Percentiles rank a stretch among this genome's conserved stretches.
These are phyloP conservation scores for Stenurella melanura DNA, from an alignment of 2,888 invertebrate genomes.

Conservation along the genomic window DNA sequence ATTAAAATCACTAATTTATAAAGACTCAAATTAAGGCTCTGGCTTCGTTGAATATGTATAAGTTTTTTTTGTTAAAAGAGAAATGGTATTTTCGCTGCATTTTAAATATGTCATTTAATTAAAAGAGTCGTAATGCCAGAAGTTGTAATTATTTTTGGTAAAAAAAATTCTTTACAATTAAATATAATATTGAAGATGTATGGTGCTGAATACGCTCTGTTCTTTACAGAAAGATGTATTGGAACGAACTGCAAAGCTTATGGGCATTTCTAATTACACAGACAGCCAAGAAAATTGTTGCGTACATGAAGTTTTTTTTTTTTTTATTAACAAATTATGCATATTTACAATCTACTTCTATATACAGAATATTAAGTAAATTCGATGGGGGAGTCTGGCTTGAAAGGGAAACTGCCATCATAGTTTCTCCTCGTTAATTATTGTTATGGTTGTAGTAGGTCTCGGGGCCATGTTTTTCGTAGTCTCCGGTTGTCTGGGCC, in stretches of 20 bases:
- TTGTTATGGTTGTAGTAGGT: no score
- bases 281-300: no score
- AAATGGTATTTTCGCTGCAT: not conserved
- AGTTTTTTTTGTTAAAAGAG: slow-evolving; percentile 18
- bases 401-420: no score
- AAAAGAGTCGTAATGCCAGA: slow-evolving; percentile 12
- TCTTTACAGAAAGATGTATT: not conserved
- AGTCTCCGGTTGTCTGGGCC: no score
- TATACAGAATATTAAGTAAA: no score
- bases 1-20: slow-evolving; percentile 29
- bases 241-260: not conserved
- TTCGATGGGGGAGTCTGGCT: no score
- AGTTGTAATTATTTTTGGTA: not conserved
- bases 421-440: no score
- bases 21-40: slow-evolving; percentile 27
- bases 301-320: no score
- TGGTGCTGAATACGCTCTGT: not conserved
- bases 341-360: no score
- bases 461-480: no score
- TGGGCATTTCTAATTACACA: not conserved
- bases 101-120: slow-evolving; percentile 8
- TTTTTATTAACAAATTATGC: no score
- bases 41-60: slow-evolving; percentile 36
- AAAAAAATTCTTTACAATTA: not conserved
- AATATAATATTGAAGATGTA: not conserved